These are phyloP conservation scores for Diaprepes abbreviatus DNA, from an alignment of 2,888 invertebrate genomes.

Conservation along the genomic window DNA sequence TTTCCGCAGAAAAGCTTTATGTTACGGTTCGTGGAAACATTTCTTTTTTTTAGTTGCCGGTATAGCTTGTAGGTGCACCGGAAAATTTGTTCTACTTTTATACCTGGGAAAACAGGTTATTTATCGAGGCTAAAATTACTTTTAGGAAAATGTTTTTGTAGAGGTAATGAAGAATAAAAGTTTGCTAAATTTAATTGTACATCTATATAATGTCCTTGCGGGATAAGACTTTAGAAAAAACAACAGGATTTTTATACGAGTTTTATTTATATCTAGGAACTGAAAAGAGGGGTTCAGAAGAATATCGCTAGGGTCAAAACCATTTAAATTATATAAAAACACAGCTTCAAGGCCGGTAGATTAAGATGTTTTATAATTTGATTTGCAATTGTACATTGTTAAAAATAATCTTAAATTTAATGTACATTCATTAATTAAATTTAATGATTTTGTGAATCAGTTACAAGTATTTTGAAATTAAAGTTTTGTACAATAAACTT, in stretches of 20 bases:
- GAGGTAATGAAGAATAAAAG: constrained; percentile 33
- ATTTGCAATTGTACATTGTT: too few species aligned
- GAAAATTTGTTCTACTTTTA: constrained; percentile 27
- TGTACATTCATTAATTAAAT: too few species aligned
- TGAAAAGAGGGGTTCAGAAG: too few species aligned
- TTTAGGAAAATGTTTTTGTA: constrained; percentile 19
- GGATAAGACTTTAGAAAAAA: neutral
- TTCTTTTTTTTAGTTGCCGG: constrained; percentile 20
- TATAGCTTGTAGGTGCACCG: constrained; percentile 29
- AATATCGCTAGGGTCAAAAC: too few species aligned
- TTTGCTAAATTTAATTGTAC: constrained; percentile 24
- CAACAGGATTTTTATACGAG: neutral
- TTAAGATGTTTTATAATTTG: too few species aligned
- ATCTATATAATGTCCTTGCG: constrained; percentile 3
- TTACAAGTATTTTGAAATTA: too few species aligned
- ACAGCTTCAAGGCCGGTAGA: too few species aligned
- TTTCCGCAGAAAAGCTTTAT: constrained; percentile 30
- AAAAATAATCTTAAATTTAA: too few species aligned
- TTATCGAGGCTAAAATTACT: constrained; percentile 29
- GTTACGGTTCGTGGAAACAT: constrained; percentile 27
- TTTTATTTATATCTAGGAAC: too few species aligned
- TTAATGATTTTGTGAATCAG: too few species aligned
- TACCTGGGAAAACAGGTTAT: constrained; percentile 14
- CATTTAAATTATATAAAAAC: too few species aligned
- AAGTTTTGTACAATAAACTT: too few species aligned